Percentiles rank a stretch among this genome's conserved stretches.
phyloP scores from a whole-genome alignment of 2,888 invertebrate species.

The Malachius bipustulatus region DNA sequence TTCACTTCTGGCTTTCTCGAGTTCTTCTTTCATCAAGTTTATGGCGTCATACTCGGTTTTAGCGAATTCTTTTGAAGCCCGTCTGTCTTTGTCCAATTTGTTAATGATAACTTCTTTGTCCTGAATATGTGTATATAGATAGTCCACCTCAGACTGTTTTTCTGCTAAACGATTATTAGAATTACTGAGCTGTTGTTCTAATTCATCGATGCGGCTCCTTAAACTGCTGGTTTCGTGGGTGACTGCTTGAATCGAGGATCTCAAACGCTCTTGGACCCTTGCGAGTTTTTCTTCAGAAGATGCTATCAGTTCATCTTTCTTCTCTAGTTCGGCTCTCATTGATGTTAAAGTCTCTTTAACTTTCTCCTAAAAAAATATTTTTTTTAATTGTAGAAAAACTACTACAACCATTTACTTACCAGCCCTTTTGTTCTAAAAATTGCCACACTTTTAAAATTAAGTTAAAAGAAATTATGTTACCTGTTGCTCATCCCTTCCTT shows the following conservation, averaged over 20 bases:
- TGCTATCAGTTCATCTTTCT: slow-evolving; percentile 28
- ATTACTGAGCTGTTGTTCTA: slow-evolving; percentile 13
- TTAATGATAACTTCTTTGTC: slow-evolving; percentile 13
- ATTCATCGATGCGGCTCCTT: slow-evolving; percentile 23
- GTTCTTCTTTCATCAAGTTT: slow-evolving; percentile 13
- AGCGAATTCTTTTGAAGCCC: slow-evolving; percentile 1
- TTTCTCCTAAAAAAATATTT: slow-evolving; percentile 25
- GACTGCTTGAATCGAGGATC: slow-evolving; percentile 27
- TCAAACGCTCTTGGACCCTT: slow-evolving; percentile 27
- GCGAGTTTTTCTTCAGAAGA: slow-evolving; percentile 31
- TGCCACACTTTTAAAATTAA: slow-evolving; percentile 5
- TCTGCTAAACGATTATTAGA: neutral
- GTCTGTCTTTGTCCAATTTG: slow-evolving; percentile 5
- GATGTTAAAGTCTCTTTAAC: slow-evolving; percentile 27
- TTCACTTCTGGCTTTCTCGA: slow-evolving; percentile 22
- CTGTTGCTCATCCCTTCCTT: slow-evolving; percentile 31
- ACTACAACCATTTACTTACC: neutral
- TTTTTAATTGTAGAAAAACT: neutral
- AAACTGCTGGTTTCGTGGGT: slow-evolving; percentile 26
- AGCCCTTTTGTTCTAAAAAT: neutral
- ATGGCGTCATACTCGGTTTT: neutral
- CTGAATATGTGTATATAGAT: slow-evolving; percentile 10
- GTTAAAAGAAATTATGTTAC: slow-evolving; percentile 23
- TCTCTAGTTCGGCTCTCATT: slow-evolving; percentile 30
- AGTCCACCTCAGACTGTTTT: slow-evolving; percentile 5